Base-by-base conservation (phyloP, 2,888 invertebrate genomes). In the Drosophila mimica region DNA sequence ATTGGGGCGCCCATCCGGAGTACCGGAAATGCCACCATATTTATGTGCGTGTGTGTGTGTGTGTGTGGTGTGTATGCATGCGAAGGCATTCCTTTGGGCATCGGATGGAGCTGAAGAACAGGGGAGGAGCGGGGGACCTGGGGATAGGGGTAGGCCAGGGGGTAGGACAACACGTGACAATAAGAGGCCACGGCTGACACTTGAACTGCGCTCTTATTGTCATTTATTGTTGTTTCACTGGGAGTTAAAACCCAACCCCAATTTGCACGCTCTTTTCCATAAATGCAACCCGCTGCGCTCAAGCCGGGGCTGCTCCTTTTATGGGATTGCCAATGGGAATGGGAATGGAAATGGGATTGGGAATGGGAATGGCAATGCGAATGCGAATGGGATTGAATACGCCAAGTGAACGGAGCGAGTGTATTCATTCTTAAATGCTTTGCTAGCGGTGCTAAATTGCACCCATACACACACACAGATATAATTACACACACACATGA, bases 141-240 rank as follows among this genome's bases (percentile, higher is more conserved):
- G 17, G 2, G 4, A 52, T 36, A 31, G 25, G 61, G 46, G 56
- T 9, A 43, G 43, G 49, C 46, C 34, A 46, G 17, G 76, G 66
- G 76, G 66, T 40, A 74, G 68, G 74, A 87, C 82, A 74, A 87
- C 79, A 88, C 84, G 89, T 89, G 85, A 89, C 89, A 89, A 86
- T 87, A 86, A 89, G 89, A 87, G 88, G 86, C 88, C 88, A 89
- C 79, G 82, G 57, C 89, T 87, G 88, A 88, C 89, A 87, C 87
- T 89, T 88, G 88, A 89, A 87, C 89, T 89, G 88, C 79, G 81
- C 79, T 78, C 91, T 82, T 89, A 88, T 90, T 89, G 83, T 85
- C 89, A 83, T 85, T 86, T 86, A 86, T 88, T 88, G 88, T 84
- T 88, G 88, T 25, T 58, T 57, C 28, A 54, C 56, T 40, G 56